A percentile compares a stretch with the other conserved stretches of the same genome.
Conservation (phyloP, 2,888 invertebrate species). For the Apeira syringaria region DNA sequence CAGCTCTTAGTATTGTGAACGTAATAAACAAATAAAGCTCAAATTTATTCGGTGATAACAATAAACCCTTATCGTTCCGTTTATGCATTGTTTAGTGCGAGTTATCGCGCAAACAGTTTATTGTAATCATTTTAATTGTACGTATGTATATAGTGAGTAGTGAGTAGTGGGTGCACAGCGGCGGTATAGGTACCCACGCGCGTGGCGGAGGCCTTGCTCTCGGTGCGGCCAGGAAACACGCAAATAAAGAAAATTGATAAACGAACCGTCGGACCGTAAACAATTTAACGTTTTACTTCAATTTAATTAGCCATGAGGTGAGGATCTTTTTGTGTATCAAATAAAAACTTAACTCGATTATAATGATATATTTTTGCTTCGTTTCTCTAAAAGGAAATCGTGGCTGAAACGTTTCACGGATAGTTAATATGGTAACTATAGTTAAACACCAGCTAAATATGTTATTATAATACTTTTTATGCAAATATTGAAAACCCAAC, state of each 20-base stretch:
- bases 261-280: constrained; percentile 23
- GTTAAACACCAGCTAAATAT: too few relatives aligned
- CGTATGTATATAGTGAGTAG: constrained; percentile 11
- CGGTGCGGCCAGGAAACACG: constrained; percentile 28
- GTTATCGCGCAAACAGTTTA: constrained; percentile 20
- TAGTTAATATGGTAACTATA: too few relatives aligned
- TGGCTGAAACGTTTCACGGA: too few relatives aligned
- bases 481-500: too few relatives aligned
- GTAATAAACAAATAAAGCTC: constrained; percentile 20
- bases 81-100: constrained; percentile 17
- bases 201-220: constrained; percentile 20
- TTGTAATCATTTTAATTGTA: constrained; percentile 15
- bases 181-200: background rate
- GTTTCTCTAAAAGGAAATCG: too few relatives aligned
- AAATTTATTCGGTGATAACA: constrained; percentile 22
- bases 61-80: constrained; percentile 26
- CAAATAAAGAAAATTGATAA: constrained; percentile 31
- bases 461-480: too few relatives aligned
- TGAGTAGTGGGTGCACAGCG: too few relatives aligned
- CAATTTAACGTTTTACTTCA: constrained; percentile 14
- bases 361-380: background rate
- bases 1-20: constrained; percentile 1
- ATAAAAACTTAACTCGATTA: too few relatives aligned
- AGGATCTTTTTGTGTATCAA: background rate
- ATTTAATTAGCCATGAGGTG: constrained; percentile 2